Conservation (phyloP, 2,113 vertebrate genomes). For the Indri indri region DNA sequence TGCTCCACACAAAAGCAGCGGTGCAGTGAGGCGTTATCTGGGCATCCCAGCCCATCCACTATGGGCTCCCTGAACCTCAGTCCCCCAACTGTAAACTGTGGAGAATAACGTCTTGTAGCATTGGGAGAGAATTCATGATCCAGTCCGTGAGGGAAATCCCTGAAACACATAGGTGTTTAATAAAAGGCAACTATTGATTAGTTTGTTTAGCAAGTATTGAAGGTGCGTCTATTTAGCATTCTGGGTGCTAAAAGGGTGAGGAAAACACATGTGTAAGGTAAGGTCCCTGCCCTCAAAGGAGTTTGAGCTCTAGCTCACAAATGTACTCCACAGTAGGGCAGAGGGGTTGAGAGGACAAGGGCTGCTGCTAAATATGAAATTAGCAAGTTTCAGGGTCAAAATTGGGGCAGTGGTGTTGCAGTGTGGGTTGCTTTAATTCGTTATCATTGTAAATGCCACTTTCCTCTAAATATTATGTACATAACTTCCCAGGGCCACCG, state of each 20-base stretch:
- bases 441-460: slow-evolving; percentile 52
- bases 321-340: neutral
- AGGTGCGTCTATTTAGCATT: neutral
- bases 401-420: neutral
- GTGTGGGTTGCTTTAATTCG: neutral
- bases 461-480: slow-evolving; percentile 43
- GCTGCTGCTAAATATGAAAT: neutral
- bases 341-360: neutral
- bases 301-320: neutral
- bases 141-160: neutral
- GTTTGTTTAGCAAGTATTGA: neutral
- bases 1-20: neutral
- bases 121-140: neutral
- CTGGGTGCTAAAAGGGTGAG: neutral
- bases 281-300: neutral
- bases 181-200: neutral
- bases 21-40: neutral
- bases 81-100: neutral
- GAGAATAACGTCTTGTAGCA: neutral
- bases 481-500: slow-evolving; percentile 30
- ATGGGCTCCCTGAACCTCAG: neutral
- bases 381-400: neutral
- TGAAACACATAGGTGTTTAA: neutral
- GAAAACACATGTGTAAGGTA: neutral
- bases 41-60: neutral